Percentiles rank a stretch among this genome's conserved stretches.
phyloP scores from a whole-genome alignment of 1,140 invertebrate genomes.

The Magallana angulata region DNA sequence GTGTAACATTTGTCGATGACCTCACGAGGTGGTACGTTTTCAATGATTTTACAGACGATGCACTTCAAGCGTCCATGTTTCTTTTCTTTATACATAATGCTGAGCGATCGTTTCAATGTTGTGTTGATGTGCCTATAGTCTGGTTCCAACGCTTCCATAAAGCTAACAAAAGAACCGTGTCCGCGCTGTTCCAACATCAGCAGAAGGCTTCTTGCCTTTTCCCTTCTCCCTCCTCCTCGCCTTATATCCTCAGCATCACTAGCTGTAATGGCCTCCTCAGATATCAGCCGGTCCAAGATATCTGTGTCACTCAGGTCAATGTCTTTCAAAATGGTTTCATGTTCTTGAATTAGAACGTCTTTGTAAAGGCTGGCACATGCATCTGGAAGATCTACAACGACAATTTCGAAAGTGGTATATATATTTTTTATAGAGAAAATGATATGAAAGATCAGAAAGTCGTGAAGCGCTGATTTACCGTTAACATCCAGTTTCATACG shows the following conservation, averaged over 20 bases:
- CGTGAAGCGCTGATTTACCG: too few relatives aligned
- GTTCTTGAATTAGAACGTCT: slow-evolving; percentile 13
- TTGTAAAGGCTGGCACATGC: slow-evolving; percentile 17
- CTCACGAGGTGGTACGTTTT: background rate
- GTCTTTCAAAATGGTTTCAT: slow-evolving; percentile 1
- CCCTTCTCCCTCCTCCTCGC: background rate
- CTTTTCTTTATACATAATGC: slow-evolving; percentile 14
- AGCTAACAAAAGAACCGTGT: background rate
- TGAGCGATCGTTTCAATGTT: background rate
- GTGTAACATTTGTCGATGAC: slow-evolving; percentile 5
- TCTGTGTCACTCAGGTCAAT: background rate
- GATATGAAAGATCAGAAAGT: too few relatives aligned
- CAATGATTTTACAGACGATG: slow-evolving; percentile 6
- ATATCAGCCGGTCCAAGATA: background rate
- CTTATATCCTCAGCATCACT: background rate
- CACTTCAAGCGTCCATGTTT: background rate
- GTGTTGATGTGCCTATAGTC: background rate
- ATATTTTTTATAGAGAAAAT: too few relatives aligned
- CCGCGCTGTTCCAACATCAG: background rate
- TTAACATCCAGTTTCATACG: background rate
- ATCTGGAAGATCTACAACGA: background rate
- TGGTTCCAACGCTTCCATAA: background rate
- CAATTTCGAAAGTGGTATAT: background rate
- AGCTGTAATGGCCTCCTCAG: background rate
- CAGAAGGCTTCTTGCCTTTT: slow-evolving; percentile 1